A percentile compares a stretch with the other conserved stretches of the same genome.
phyloP scores from a whole-genome alignment of 2,797 vertebrate species.

The Mus spretus region DNA sequence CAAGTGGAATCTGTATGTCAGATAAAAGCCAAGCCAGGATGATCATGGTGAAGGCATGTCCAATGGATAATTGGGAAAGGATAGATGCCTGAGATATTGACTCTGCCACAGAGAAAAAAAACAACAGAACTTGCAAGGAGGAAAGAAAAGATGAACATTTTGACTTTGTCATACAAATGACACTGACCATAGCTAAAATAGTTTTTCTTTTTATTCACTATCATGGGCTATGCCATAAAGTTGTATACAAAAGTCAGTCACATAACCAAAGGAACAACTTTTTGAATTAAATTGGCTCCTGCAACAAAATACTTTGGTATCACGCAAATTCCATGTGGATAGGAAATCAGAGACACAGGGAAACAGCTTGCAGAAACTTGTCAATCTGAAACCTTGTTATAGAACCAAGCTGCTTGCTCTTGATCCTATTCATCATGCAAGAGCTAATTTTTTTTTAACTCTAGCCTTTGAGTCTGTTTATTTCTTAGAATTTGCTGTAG shows the following conservation, averaged over 20 bases:
- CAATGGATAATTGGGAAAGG: background rate
- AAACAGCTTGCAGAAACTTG: background rate
- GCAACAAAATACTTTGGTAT: constrained; percentile 4
- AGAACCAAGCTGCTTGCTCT: background rate
- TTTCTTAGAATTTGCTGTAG: constrained; percentile 41
- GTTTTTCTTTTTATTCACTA: background rate
- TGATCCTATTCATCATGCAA: background rate
- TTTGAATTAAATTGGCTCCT: background rate
- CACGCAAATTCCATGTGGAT: background rate
- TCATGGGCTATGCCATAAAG: background rate
- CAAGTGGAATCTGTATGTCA: constrained; percentile 71
- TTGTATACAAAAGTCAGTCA: background rate
- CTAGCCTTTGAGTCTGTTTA: constrained; percentile 43
- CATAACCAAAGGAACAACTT: background rate
- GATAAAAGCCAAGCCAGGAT: constrained; percentile 71
- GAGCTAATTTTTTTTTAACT: constrained; percentile 27
- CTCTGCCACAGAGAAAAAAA: background rate
- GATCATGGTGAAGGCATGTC: constrained; percentile 34
- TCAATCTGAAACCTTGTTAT: background rate
- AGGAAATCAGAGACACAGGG: background rate
- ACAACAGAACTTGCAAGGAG: background rate
- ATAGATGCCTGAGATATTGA: constrained; percentile 21
- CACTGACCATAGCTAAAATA: background rate
- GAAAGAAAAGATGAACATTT: constrained; percentile 44
- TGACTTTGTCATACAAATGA: background rate